phyloP scores from a whole-genome alignment of 2,888 invertebrate genomes.

The Cryptosula pallasiana region DNA sequence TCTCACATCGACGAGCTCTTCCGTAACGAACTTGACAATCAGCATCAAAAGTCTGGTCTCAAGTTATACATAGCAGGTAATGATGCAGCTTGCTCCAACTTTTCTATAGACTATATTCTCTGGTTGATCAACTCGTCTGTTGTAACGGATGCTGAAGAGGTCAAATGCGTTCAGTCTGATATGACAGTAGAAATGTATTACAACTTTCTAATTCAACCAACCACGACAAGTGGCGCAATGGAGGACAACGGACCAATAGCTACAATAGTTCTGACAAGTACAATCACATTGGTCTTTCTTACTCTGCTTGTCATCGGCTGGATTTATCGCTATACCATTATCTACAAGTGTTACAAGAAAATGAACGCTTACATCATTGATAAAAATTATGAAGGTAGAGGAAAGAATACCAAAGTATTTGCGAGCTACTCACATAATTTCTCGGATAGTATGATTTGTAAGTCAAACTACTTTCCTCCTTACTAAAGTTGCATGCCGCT shows the following conservation, averaged over 20 bases:
- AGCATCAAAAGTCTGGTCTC: background rate
- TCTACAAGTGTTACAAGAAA: background rate
- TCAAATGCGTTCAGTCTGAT: background rate
- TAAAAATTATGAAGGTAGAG: background rate
- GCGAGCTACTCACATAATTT: background rate
- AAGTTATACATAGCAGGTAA: background rate
- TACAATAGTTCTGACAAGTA: background rate
- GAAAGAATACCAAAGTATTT: background rate
- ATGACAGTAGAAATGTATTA: background rate
- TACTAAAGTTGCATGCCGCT: too few species aligned
- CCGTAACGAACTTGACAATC: background rate
- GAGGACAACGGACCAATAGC: background rate
- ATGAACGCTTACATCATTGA: background rate
- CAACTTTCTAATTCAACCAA: background rate
- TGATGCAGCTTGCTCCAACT: background rate
- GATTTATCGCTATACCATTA: background rate
- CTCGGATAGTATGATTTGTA: background rate
- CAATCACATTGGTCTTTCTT: background rate
- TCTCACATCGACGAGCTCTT: background rate
- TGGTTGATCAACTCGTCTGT: background rate
- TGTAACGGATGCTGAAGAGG: background rate
- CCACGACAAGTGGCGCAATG: background rate
- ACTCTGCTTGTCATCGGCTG: background rate
- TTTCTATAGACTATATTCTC: background rate
- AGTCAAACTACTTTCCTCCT: too few species aligned